phyloP scores from a whole-genome alignment of 2,113 vertebrate genomes.

The Heterocephalus glaber region DNA sequence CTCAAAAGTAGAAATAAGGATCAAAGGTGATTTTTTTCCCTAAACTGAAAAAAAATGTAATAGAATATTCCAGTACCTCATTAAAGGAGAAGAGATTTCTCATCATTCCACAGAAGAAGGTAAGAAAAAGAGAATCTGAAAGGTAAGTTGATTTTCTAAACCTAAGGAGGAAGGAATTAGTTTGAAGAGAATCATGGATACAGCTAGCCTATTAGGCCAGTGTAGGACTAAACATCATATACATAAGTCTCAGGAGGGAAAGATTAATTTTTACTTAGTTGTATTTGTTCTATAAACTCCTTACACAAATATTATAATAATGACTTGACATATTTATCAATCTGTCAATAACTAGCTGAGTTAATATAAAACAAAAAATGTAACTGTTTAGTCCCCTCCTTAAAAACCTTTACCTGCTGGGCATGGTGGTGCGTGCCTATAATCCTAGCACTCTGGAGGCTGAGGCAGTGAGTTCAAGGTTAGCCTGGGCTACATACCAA shows the following conservation, averaged over 20 bases:
- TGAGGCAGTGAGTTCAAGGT: background rate
- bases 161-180: background rate
- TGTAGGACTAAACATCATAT: background rate
- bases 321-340: background rate
- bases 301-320: background rate
- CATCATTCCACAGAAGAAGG: background rate
- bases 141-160: constrained; percentile 40
- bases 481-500: background rate
- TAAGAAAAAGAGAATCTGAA: constrained; percentile 45
- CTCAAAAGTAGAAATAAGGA: constrained; percentile 45
- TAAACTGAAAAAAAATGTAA: constrained; percentile 16
- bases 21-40: background rate
- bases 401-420: background rate
- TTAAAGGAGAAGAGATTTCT: constrained; percentile 29
- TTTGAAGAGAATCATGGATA: background rate
- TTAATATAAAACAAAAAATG: constrained; percentile 17
- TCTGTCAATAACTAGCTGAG: background rate
- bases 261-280: background rate
- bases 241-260: background rate
- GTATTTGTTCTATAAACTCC: constrained; percentile 24
- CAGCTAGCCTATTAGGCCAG: background rate
- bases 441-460: background rate
- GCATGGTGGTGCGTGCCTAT: background rate
- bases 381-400: background rate
- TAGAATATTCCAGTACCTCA: background rate